Conservation (phyloP, 2,113 vertebrate genomes). For the Pangasianodon gigas region DNA sequence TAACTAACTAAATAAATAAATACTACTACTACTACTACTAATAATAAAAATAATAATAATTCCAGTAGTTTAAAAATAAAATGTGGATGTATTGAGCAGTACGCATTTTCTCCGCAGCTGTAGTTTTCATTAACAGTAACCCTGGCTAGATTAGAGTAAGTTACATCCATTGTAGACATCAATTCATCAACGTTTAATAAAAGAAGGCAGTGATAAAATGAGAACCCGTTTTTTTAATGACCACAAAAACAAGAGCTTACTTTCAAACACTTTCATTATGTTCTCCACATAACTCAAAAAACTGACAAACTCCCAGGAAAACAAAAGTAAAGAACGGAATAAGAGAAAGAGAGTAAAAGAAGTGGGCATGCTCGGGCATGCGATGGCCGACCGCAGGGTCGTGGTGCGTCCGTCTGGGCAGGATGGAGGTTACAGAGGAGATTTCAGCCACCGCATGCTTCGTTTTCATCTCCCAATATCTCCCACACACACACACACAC, state of each 20-base stretch:
- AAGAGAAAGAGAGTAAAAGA: constrained; percentile 49
- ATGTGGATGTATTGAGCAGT: background rate
- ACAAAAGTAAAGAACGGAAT: constrained; percentile 53
- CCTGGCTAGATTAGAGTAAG: background rate
- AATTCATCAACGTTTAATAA: background rate
- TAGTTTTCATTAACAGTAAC: background rate
- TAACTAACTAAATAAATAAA: background rate
- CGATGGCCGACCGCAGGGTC: constrained; percentile 54
- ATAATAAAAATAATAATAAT: background rate
- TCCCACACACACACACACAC: background rate
- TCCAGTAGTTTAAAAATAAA: background rate
- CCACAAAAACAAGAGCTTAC: constrained; percentile 52
- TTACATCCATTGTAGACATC: background rate
- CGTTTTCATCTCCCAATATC: constrained; percentile 19
- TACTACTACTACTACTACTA: background rate
- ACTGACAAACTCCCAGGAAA: constrained; percentile 50
- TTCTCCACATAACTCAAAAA: constrained; percentile 63
- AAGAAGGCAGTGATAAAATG: constrained; percentile 3
- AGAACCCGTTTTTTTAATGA: constrained; percentile 43
- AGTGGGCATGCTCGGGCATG: constrained; percentile 63
- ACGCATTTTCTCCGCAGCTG: background rate
- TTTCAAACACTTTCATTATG: constrained; percentile 67
- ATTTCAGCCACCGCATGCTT: constrained; percentile 41
- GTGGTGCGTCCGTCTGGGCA: constrained; percentile 47
- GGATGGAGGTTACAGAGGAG: constrained; percentile 19